Percentiles rank a stretch among this genome's conserved stretches.
phyloP scores from a whole-genome alignment of 2,113 vertebrate species.

The Alces alces region DNA sequence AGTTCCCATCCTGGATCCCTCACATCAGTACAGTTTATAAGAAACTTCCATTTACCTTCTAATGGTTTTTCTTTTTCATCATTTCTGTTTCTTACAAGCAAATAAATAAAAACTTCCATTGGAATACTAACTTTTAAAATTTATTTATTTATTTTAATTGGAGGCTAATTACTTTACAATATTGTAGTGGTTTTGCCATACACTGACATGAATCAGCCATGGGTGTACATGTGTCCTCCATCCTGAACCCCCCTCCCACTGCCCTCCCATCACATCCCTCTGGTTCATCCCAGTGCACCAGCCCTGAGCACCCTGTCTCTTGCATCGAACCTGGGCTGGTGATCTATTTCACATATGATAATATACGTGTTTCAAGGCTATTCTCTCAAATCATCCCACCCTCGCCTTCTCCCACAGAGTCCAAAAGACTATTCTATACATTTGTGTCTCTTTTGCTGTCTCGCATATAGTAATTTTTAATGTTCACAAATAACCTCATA shows the following conservation, averaged over 20 bases:
- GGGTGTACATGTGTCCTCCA: not conserved
- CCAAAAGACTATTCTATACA: not conserved
- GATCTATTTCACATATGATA: not conserved
- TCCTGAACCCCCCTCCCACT: not conserved
- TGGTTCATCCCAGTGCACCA: not conserved
- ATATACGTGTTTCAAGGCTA: not conserved
- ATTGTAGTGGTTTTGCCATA: not conserved
- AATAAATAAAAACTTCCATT: slow-evolving; percentile 9
- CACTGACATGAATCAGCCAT: not conserved
- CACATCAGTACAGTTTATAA: not conserved
- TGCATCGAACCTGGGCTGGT: not conserved
- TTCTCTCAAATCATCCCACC: not conserved
- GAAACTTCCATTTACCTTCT: not conserved
- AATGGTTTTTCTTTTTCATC: not conserved
- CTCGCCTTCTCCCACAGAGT: not conserved
- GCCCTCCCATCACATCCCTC: not conserved
- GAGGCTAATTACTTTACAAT: not conserved
- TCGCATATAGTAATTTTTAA: not conserved
- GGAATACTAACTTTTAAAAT: not conserved
- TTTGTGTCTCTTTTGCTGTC: not conserved
- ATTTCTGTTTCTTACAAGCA: not conserved
- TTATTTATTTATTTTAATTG: not conserved
- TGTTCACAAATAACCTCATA: slow-evolving; percentile 60
- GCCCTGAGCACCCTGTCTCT: not conserved
- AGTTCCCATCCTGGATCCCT: not conserved